Base-by-base conservation (phyloP, 2,113 vertebrate species). In the Mus pahari region DNA sequence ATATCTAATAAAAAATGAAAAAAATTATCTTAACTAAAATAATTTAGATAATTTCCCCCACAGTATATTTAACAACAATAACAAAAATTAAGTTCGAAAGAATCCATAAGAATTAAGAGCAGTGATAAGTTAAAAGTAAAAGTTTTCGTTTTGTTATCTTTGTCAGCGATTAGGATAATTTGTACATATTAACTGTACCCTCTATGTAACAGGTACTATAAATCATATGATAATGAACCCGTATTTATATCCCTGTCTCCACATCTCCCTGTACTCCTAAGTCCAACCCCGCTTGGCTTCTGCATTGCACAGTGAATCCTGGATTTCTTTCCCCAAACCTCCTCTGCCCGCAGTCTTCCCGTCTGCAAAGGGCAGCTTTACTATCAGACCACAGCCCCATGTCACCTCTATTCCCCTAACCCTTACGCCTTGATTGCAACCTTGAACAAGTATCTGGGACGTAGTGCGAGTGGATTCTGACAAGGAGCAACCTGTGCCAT, bases 81-180 rank as follows among this genome's bases (percentile, higher is more conserved):
- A 78, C 24, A 84, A 94, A 94, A 94, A 89, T 12, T 73, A 73
- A 10, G 71, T 78, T 81, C 53, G 31, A 92, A 93, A 83, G 28
- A 48, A 62, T 39, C 24, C 13, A 66, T 13, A 66, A 39, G 55
- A 89, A 91, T 75, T 89, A 82, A 91, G 42, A 92, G 4, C 53
- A 33, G 20, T 75, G n/a, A 77, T 9, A 89, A 19, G 36, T 5
- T 55, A 60, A 66, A 26, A 45, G 84, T 16, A 39, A 75, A 68
- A 26, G n/a, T 4, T 93, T 50, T 81, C 39, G 33, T 92, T 60
- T 68, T 5, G 79, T 90, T 87, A 64, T 86, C 73, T 60, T 94
- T 81, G 64, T 58, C 66, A 86, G 82, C 7, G 31, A 86, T 48
- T 36, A 16, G 66, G 66, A 36, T 66, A 58, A 92, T n/a, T 28